Evolutionary conservation across 2,113 vertebrate species (phyloP).

Genomic region (Eidolon helvum): DNA sequence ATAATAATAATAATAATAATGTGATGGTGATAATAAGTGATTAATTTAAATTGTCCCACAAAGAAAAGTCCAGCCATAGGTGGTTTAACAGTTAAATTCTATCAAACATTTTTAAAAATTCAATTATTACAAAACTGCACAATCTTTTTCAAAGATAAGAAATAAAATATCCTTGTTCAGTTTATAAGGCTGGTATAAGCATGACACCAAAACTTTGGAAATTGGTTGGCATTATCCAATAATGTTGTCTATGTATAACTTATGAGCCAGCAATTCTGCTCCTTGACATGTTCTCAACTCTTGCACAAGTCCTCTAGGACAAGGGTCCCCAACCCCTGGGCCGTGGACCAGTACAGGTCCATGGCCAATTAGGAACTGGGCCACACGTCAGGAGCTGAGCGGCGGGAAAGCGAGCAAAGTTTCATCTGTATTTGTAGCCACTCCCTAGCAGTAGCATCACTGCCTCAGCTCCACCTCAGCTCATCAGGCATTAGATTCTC

Average conservation of each 20-base stretch:
- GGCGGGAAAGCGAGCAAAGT: no score
- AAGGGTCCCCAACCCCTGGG: no score
- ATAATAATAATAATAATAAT: neutral
- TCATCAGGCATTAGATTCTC: no score
- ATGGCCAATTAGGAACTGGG: no score
- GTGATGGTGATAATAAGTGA: neutral
- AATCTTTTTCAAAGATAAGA: neutral
- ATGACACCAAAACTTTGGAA: neutral
- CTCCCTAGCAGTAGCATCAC: no score
- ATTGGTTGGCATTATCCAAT: neutral
- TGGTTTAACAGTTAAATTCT: neutral
- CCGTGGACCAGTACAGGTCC: no score
- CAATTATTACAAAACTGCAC: neutral
- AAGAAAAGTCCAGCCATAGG: neutral
- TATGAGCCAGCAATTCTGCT: neutral
- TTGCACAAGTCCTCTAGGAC: neutral
- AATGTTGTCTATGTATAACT: neutral
- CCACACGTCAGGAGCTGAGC: no score
- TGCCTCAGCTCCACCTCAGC: no score
- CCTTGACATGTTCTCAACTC: neutral
- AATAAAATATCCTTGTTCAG: neutral
- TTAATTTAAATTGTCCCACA: neutral
- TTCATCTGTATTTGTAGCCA: no score
- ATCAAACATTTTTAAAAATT: neutral
- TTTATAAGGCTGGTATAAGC: neutral